phyloP scores from a whole-genome alignment of 2,888 invertebrate species.

The Atethmia centrago region DNA sequence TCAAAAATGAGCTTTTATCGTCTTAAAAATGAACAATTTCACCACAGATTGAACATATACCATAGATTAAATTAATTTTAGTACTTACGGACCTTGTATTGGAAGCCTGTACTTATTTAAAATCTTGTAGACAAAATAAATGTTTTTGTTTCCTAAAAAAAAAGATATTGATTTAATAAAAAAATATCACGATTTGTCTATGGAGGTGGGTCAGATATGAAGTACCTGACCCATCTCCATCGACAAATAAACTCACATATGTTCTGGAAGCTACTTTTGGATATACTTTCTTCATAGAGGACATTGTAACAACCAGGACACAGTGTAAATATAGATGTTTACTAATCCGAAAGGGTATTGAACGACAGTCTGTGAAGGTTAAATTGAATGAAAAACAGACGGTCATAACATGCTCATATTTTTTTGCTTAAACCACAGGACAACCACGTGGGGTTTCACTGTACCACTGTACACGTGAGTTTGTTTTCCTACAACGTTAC shows the following conservation, averaged over 20 bases:
- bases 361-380: background rate
- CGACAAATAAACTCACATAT: background rate
- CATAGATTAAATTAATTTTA: background rate
- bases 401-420: background rate
- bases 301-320: background rate
- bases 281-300: slow-evolving; percentile 2
- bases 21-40: background rate
- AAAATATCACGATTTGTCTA: no score
- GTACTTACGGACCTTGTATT: background rate
- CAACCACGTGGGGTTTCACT: background rate
- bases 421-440: background rate
- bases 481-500: background rate
- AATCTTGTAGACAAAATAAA: background rate
- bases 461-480: background rate
- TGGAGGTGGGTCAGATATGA: background rate
- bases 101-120: background rate
- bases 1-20: background rate
- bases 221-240: background rate
- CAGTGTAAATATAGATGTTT: background rate
- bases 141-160: background rate
- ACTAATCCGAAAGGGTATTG: background rate
- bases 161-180: no score
- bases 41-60: background rate
- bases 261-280: background rate
- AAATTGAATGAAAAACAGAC: background rate